Evolutionary conservation across 2,113 vertebrate species (phyloP), one percentile per base, ranked within the genome.

Genomic region (Miniopterus natalensis): DNA sequence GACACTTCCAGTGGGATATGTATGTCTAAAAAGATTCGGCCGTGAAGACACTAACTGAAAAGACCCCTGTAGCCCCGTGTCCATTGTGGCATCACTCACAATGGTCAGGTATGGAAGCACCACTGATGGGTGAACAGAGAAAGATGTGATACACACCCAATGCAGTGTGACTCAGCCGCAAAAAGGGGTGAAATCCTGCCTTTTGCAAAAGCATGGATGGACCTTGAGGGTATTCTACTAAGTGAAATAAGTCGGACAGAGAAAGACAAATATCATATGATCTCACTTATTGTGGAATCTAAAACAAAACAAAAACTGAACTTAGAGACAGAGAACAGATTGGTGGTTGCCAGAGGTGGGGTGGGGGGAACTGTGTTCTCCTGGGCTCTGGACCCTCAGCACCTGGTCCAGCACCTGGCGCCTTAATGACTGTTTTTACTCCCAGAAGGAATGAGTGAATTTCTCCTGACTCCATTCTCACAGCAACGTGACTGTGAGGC

Each of bases 81-180:
- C 51, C 86, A 20, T 1, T 5, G 57, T 0, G 5, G 71, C 14
- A 0, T 8, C 17, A 8, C 25, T 36, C n/a, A 8, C 66, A 14
- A 12, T 6, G 36, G n/a, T 3, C 15, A 14, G 6, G 17, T 12
- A 1, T 7, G 36, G 66, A 7, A 36, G 36, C 36, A 36, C 66
- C 55, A 1, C 4, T 0, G 0, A 3, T 12, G 42, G 3, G 0
- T 2, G 42, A 25, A 12, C 0, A 31, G 14, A 1, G 10, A 29
- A 47, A 8, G 6, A 63, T 17, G 8, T 17, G 36, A 55, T 11
- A 18, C 51, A 11, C 40, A 42, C 40, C 25, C 25, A 1, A 7
- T 27, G 70, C 21, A 42, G 2, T 18, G 45, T 21, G 40, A 15
- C 70, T 27, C 13, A 6, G n/a, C 53, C 51, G 10, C 13, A 25